Conservation (phyloP, 1,140 invertebrate species). For the Venturia canescens region DNA sequence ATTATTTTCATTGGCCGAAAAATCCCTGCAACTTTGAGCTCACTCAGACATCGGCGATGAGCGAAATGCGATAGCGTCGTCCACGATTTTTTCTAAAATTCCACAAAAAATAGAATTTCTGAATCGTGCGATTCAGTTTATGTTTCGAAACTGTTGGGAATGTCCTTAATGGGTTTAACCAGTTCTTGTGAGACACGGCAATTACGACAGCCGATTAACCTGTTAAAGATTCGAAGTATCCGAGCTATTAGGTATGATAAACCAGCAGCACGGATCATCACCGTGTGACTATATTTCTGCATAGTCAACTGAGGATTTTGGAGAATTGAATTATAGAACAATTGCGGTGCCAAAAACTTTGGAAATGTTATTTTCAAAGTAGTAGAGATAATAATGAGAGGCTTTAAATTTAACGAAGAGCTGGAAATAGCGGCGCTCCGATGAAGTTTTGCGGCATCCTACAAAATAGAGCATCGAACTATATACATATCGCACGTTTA, state of each 20-base stretch:
- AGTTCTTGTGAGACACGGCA: neutral
- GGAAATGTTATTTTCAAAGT: neutral
- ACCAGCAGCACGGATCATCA: neutral
- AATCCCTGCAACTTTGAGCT: no score
- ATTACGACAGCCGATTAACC: neutral
- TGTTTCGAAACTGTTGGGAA: no score
- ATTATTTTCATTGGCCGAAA: no score
- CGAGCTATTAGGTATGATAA: neutral
- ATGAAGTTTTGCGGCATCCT: conserved; percentile 4
- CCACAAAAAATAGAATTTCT: no score
- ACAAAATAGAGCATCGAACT: neutral
- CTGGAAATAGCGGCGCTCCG: neutral
- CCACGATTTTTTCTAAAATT: no score
- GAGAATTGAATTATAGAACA: conserved; percentile 21
- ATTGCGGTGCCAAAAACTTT: neutral
- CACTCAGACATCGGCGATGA: no score
- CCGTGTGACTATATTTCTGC: neutral
- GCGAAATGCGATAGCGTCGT: no score
- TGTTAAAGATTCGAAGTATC: neutral
- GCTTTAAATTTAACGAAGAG: conserved; percentile 20
- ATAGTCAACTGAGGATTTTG: neutral
- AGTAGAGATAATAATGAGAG: conserved; percentile 7
- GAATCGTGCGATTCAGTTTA: no score
- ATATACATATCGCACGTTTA: neutral
- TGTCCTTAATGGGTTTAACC: neutral